A percentile compares a stretch with the other conserved stretches of the same genome.
phyloP scores from a whole-genome alignment of 2,797 vertebrate species.

The Epinephelus coioides region DNA sequence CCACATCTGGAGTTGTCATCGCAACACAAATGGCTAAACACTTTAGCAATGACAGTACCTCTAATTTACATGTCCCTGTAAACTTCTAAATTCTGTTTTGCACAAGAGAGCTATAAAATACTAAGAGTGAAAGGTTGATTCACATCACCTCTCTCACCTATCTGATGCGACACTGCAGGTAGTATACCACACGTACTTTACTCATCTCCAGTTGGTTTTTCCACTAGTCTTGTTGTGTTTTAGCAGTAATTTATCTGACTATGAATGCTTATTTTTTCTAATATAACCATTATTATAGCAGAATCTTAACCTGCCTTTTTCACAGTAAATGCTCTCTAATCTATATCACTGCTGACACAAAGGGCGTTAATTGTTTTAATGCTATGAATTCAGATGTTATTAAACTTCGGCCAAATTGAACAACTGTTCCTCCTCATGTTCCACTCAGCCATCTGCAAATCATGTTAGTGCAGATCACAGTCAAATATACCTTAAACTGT shows the following conservation, averaged over 20 bases:
- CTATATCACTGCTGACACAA: not conserved
- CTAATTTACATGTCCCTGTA: not conserved
- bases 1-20: conserved; percentile 16
- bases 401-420: not conserved
- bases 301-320: not conserved
- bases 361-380: not conserved
- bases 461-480: not conserved
- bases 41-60: not conserved
- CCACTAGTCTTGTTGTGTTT: not conserved
- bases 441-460: not conserved
- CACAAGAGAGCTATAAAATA: not conserved
- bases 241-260: no score
- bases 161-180: not conserved
- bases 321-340: not conserved
- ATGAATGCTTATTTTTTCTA: no score
- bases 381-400: not conserved
- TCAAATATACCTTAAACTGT: not conserved
- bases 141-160: no score
- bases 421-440: conserved; percentile 15
- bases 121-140: not conserved
- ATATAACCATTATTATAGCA: not conserved
- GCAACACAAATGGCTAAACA: not conserved
- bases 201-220: not conserved
- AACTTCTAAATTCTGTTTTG: not conserved
- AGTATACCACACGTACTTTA: not conserved